A percentile compares a stretch with the other conserved stretches of the same genome.
Evolutionary conservation across 1,140 invertebrate genomes (phyloP).

Genomic region (Schlechtendalia chinensis): DNA sequence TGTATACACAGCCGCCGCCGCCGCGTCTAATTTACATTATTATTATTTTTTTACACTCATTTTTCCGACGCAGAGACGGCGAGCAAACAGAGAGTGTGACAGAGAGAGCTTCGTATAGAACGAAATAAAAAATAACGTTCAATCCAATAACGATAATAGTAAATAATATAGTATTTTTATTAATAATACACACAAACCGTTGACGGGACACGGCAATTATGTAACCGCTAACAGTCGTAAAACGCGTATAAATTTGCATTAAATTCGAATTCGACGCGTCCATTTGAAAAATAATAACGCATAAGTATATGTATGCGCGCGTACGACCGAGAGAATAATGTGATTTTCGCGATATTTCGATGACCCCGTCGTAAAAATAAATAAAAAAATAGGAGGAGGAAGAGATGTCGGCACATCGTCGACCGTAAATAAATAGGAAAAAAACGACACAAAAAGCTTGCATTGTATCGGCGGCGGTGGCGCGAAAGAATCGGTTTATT

Average conservation of each 20-base stretch:
- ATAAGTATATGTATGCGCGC: neutral
- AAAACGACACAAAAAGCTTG: neutral
- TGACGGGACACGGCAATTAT: neutral
- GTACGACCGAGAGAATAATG: too few species aligned
- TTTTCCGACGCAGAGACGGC: neutral
- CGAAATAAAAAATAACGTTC: too few species aligned
- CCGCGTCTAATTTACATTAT: neutral
- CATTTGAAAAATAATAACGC: too few species aligned
- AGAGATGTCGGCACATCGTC: neutral
- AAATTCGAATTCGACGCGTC: neutral
- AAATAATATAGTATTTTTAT: too few species aligned
- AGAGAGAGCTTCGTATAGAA: too few species aligned
- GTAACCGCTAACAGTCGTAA: neutral
- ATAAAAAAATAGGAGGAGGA: neutral
- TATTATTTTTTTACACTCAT: neutral
- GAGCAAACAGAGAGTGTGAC: too few species aligned
- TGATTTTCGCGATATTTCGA: too few species aligned
- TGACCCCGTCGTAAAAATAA: neutral
- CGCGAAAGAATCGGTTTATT: slow-evolving; percentile 16
- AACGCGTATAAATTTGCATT: neutral
- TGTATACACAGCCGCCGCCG: neutral
- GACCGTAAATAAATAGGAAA: neutral
- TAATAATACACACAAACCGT: too few species aligned
- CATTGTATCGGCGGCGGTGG: neutral
- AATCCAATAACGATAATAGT: too few species aligned